Base-by-base conservation (phyloP, 2,888 invertebrate species). In the Cosmia pyralina region DNA sequence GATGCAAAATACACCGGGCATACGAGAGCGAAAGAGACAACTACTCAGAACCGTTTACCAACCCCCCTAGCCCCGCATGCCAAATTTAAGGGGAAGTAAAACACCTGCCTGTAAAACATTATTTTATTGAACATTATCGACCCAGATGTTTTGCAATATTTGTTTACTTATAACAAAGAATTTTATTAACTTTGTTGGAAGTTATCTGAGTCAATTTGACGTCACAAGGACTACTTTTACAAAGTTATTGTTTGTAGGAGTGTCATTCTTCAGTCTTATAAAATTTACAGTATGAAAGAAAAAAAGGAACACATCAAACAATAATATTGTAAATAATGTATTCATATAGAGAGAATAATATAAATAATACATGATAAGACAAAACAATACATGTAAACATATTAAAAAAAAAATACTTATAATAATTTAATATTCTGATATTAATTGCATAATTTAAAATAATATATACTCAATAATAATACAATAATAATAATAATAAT, bases 51-150 rank as follows among this genome's bases (percentile, higher is more conserved):
- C 94, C 92, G 92, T 92, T 93, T 88, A 87, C 88, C 85, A 88
- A 81, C 85, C 88, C 89, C 89, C 90, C 86, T 77, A 86, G 71
- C 85, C 85, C 89, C 90, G 86, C 90, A 83, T 88, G 89, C 88
- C 83, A 90, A 91, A 89, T 89, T 90, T 90, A 90, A 88, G 88
- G 91, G 92, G 91, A 91, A 91, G 87, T 89, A 75, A 86, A 82
- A 90, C 92, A 92, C 92, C 92, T 92, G 92, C 89, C 63, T 89
- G 52, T 85, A 82, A 80, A 87, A 85, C 83, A 82, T 71, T 84
- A 84, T 87, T 87, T 90, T 88, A 85, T 84, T 88, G 67, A 77
- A 85, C 78, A 76, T 71, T 69, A 81, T 79, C 73, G 73, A 84
- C 79, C 72, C 74, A 77, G 80, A 73, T 87, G 71, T 80, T 75